Percentiles rank a stretch among this genome's conserved stretches.
Conservation (phyloP, 2,888 invertebrate genomes). For the Prosapia bicincta region DNA sequence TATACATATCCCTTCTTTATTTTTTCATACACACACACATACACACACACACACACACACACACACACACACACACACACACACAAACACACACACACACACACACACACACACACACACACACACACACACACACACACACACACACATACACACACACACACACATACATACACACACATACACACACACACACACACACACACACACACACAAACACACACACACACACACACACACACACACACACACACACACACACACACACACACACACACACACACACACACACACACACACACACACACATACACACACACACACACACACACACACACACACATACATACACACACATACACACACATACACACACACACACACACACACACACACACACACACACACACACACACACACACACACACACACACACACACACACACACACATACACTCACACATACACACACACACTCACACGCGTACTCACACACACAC, state of each 20-base stretch:
- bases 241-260: neutral
- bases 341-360: neutral
- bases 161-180: neutral
- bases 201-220: too few species aligned
- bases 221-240: neutral
- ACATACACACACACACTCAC: too few species aligned
- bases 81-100: too few species aligned
- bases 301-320: neutral
- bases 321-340: neutral
- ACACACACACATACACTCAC: too few species aligned
- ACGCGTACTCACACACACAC: too few species aligned
- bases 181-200: neutral
- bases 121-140: neutral
- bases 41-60: neutral
- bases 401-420: neutral
- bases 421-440: too few species aligned
- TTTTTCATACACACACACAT: too few species aligned
- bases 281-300: neutral
- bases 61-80: neutral
- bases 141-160: neutral
- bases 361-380: neutral
- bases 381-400: neutral
- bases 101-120: neutral
- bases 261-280: neutral
- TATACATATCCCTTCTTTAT: neutral